These are phyloP conservation scores for Macropodus opercularis DNA, from an alignment of 2,797 vertebrate genomes.

Conservation along the genomic window DNA sequence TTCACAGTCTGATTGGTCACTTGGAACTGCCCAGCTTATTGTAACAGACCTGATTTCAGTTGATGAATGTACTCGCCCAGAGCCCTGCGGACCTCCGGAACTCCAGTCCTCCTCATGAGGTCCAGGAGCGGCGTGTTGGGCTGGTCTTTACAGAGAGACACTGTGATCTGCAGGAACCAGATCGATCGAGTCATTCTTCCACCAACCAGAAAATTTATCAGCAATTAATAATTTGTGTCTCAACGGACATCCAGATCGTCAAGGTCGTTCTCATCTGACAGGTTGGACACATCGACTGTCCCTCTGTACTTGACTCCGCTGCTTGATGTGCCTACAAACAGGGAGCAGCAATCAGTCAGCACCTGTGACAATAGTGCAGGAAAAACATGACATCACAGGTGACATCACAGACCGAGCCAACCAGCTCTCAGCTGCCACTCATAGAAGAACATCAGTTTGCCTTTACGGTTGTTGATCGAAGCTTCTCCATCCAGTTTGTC, in stretches of 20 bases:
- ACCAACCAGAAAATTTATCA: background rate
- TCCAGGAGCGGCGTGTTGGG: slow-evolving; percentile 85
- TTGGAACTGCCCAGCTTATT: too few relatives aligned
- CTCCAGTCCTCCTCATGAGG: slow-evolving; percentile 88
- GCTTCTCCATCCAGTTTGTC: slow-evolving; percentile 90
- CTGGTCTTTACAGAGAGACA: slow-evolving; percentile 90
- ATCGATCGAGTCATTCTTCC: too few relatives aligned
- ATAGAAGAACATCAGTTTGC: slow-evolving; percentile 95
- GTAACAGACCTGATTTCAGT: slow-evolving; percentile 87
- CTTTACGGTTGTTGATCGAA: slow-evolving; percentile 95
- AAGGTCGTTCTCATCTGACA: slow-evolving; percentile 92
- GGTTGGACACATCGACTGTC: slow-evolving; percentile 88
- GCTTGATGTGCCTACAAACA: slow-evolving; percentile 82
- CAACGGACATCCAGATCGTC: slow-evolving; percentile 90
- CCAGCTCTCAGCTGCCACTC: slow-evolving; percentile 90
- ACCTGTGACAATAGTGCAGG: background rate
- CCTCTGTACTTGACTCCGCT: slow-evolving; percentile 90
- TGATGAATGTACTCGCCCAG: slow-evolving; percentile 86
- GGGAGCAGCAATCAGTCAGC: slow-evolving; percentile 1
- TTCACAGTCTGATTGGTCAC: too few relatives aligned
- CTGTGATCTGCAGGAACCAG: slow-evolving; percentile 77
- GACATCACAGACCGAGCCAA: slow-evolving; percentile 85
- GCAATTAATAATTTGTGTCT: background rate
- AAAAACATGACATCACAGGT: background rate
- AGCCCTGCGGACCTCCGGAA: slow-evolving; percentile 80